Evolutionary conservation across 2,797 vertebrate species (phyloP).

Genomic region (Sebastes diaconus): DNA sequence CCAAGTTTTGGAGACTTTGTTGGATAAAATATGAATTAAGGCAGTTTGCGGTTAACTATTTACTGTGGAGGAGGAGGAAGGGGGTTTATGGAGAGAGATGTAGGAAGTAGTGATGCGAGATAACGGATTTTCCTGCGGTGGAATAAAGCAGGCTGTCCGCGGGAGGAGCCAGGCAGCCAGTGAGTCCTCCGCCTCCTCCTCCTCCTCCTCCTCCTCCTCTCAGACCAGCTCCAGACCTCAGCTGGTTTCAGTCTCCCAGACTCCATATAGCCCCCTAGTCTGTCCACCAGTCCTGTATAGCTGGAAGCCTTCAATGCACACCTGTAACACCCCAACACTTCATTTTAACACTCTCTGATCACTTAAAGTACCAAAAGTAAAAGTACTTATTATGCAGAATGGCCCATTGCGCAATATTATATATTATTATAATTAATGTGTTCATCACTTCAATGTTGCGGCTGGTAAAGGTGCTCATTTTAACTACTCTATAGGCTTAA

Average conservation of each 20-base stretch:
- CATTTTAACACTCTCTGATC: no score
- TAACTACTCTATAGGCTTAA: no score
- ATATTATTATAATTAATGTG: no score
- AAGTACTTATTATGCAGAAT: no score
- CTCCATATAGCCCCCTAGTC: fast-evolving
- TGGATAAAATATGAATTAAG: conserved; percentile 29
- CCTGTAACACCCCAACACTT: conserved; percentile 25
- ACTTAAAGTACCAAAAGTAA: no score
- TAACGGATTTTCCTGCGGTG: conserved; percentile 74
- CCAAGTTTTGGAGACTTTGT: neutral
- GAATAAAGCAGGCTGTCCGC: conserved; percentile 61
- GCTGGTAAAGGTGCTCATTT: no score
- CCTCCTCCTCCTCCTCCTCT: neutral
- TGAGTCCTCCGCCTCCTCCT: neutral
- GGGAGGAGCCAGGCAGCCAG: conserved; percentile 68
- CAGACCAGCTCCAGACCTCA: conserved; percentile 12
- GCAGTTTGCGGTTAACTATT: conserved; percentile 49
- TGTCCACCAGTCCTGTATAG: neutral
- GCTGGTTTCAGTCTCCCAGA: neutral
- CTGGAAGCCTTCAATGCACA: conserved; percentile 3
- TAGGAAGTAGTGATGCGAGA: conserved; percentile 67
- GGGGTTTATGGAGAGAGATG: conserved; percentile 20
- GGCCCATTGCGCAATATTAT: no score
- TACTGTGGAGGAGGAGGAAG: neutral
- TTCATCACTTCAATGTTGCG: no score